Evolutionary conservation across 1,140 invertebrate species (phyloP).

Genomic region (Drosophila prosaltans): DNA sequence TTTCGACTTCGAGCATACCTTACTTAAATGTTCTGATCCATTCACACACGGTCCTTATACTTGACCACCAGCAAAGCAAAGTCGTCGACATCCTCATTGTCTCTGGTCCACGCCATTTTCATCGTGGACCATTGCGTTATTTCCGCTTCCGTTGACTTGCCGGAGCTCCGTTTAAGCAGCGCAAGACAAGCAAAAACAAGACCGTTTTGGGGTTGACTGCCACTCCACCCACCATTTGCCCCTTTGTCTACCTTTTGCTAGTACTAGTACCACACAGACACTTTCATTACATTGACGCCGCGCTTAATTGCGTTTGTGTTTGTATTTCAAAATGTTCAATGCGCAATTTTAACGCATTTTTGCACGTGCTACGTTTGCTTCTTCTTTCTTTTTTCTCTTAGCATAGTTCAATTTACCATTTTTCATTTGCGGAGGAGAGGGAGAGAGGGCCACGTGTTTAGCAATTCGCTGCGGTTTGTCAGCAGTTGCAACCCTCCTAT

Average conservation of each 20-base stretch:
- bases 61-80: conserved; percentile 50
- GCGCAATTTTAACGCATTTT: conserved; percentile 75
- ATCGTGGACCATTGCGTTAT: conserved; percentile 63
- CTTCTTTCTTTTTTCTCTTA: neutral
- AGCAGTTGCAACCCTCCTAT: conserved; percentile 53
- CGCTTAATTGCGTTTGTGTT: conserved; percentile 80
- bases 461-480: conserved; percentile 74
- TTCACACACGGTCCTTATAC: conserved; percentile 56
- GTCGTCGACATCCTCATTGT: conserved; percentile 31
- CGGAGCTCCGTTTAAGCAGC: conserved; percentile 48
- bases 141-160: conserved; percentile 69
- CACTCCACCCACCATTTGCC: neutral
- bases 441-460: conserved; percentile 60
- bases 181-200: conserved; percentile 13
- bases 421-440: conserved; percentile 61
- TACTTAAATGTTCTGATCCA: conserved; percentile 22
- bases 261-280: conserved; percentile 22
- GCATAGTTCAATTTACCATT: conserved; percentile 64
- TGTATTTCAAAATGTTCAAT: conserved; percentile 63
- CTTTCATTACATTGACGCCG: conserved; percentile 69
- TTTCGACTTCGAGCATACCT: neutral
- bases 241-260: neutral
- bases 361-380: conserved; percentile 63
- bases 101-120: conserved; percentile 20
- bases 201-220: conserved; percentile 15